phyloP scores from a whole-genome alignment of 64 coral and sea anemone species.

The Stylophora pistillata region DNA sequence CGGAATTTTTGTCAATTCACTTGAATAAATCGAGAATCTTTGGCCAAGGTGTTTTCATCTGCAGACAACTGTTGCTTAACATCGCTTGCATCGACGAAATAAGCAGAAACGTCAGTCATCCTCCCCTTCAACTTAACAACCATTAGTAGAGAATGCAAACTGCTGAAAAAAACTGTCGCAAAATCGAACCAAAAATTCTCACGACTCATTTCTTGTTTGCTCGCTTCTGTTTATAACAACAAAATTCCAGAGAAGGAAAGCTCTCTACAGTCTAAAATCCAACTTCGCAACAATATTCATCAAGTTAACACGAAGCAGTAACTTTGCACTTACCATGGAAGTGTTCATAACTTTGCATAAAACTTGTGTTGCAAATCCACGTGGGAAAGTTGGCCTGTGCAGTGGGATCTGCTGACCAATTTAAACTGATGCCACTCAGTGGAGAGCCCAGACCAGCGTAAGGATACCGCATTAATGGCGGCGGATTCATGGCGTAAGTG shows the following conservation, averaged over 20 bases:
- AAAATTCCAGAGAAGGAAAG: background rate
- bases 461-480: constrained; percentile 13
- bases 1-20: background rate
- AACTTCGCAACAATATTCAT: background rate
- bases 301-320: background rate
- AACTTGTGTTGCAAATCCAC: background rate
- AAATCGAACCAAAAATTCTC: background rate
- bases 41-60: background rate
- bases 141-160: constrained; percentile 6
- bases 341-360: background rate
- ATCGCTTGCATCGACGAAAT: background rate
- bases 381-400: background rate
- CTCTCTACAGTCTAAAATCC: background rate
- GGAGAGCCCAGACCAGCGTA: background rate
- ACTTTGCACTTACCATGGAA: background rate
- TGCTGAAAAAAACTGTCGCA: background rate
- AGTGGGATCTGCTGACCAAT: background rate
- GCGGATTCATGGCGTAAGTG: background rate
- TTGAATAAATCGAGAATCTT: background rate
- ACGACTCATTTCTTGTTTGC: too few species aligned
- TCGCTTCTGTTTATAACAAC: too few species aligned
- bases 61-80: background rate
- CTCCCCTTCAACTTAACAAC: constrained; percentile 12
- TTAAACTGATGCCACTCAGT: background rate
- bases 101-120: background rate